Percentiles rank a stretch among this genome's conserved stretches.
These are phyloP conservation scores for Toxostoma redivivum DNA, from an alignment of 2,113 vertebrate species.

Conservation along the genomic window DNA sequence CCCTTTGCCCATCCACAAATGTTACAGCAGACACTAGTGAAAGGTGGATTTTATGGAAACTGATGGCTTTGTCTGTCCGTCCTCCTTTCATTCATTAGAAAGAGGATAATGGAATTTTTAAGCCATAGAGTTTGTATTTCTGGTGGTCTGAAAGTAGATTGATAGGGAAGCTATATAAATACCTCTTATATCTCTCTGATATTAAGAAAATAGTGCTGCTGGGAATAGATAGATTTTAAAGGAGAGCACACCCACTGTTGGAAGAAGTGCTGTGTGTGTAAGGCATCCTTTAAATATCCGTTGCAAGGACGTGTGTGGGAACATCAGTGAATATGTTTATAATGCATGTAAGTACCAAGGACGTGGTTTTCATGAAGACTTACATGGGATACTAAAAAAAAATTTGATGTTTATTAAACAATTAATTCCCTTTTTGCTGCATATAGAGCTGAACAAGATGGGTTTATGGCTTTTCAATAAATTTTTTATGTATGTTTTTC, in stretches of 20 bases:
- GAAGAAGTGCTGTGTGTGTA: neutral
- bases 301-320: neutral
- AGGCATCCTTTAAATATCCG: neutral
- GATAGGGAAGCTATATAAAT: slow-evolving; percentile 57
- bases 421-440: neutral
- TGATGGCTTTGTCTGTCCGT: slow-evolving; percentile 45
- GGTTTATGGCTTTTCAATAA: slow-evolving; percentile 13
- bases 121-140: slow-evolving; percentile 49
- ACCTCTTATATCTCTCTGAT: slow-evolving; percentile 35
- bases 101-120: slow-evolving; percentile 61
- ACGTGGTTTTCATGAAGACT: neutral
- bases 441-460: neutral
- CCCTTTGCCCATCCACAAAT: slow-evolving; percentile 13
- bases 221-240: slow-evolving; percentile 31
- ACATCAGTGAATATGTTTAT: neutral
- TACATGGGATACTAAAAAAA: slow-evolving; percentile 13
- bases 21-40: neutral
- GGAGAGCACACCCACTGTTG: neutral
- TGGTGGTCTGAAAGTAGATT: slow-evolving; percentile 48
- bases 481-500: slow-evolving; percentile 7
- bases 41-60: slow-evolving; percentile 51
- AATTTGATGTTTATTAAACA: slow-evolving; percentile 44
- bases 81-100: slow-evolving; percentile 46
- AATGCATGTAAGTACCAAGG: slow-evolving; percentile 2
- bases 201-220: slow-evolving; percentile 55